Percentiles rank a stretch among this genome's conserved stretches.
Evolutionary conservation across 2,113 vertebrate genomes (phyloP).

Genomic region (Sialia sialis): DNA sequence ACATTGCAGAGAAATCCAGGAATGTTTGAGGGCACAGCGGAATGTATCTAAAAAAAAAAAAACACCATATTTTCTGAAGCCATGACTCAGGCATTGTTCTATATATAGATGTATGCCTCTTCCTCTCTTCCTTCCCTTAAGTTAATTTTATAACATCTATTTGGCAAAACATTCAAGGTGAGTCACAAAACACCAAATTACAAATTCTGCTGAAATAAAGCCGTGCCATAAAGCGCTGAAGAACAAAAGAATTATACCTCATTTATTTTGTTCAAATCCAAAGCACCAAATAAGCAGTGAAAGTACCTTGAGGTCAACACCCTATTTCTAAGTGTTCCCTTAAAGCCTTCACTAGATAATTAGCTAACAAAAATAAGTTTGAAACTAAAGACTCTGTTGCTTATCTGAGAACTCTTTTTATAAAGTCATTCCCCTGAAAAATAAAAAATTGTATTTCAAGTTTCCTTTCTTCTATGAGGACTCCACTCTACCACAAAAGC

Average conservation of each 20-base stretch:
- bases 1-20: not conserved
- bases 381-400: not conserved
- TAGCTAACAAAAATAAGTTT: not conserved
- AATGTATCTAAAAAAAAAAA: accelerated
- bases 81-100: not conserved
- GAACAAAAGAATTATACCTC: not conserved
- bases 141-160: not conserved
- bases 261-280: not conserved
- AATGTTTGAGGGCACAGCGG: not conserved
- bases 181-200: not conserved
- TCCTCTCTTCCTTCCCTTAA: not conserved
- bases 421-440: not conserved
- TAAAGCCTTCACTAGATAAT: not conserved
- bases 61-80: not conserved
- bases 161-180: conserved; percentile 15
- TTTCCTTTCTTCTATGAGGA: not conserved
- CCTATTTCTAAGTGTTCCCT: accelerated
- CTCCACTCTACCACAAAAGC: not conserved
- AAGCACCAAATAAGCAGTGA: not conserved
- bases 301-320: not conserved
- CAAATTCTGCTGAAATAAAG: not conserved
- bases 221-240: not conserved
- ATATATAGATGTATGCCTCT: not conserved
- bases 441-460: not conserved
- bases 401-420: not conserved